Evolutionary conservation across 2,113 vertebrate genomes (phyloP), one percentile per base, ranked within the genome.

Genomic region (Riparia riparia): DNA sequence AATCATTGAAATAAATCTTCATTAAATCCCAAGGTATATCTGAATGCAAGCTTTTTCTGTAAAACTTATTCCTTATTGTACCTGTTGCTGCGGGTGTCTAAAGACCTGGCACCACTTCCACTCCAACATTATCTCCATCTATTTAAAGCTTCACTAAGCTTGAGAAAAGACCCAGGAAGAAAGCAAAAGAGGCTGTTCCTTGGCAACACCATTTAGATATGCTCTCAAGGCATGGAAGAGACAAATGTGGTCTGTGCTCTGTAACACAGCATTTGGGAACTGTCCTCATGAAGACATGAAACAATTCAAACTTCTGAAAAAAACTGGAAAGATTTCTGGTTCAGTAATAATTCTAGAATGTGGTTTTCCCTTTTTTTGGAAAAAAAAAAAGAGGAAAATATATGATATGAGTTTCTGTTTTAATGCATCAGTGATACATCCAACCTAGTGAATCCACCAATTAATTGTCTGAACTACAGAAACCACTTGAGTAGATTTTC

Each of bases 401-500:
- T 18, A 71, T 7, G 14, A 83, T 6, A 8, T n/a, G 39, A 95
- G 39, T 51, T 78, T 78, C 60, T 73, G 41, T 79, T 94, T 92
- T 77, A 91, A 31, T 76, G 42, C 49, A 76, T 58, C 66, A 65
- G 66, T 57, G 88, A 82, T 71, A 82, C 17, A 68, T 22, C 81
- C 87, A 91, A 71, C 47, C 73, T 74, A 91, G 37, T 37, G 37
- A 94, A 74, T 71, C 65, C 77, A 83, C 47, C 18, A 39, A 12
- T 60, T 74, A 39, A 76, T 26, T 50, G 81, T 71, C 72, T 90
- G 82, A 89, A 82, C 82, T 81, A 92, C 68, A 95, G 86, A 70
- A 90, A 76, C 65, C 82, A 76, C 41, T 73, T 63, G n/a, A 89
- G 69, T 50, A 56, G 45, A 41, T 41, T 65, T 71, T 91, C 61